phyloP scores from a whole-genome alignment of 1,140 invertebrate genomes.

The Gonioctena quinquepunctata region DNA sequence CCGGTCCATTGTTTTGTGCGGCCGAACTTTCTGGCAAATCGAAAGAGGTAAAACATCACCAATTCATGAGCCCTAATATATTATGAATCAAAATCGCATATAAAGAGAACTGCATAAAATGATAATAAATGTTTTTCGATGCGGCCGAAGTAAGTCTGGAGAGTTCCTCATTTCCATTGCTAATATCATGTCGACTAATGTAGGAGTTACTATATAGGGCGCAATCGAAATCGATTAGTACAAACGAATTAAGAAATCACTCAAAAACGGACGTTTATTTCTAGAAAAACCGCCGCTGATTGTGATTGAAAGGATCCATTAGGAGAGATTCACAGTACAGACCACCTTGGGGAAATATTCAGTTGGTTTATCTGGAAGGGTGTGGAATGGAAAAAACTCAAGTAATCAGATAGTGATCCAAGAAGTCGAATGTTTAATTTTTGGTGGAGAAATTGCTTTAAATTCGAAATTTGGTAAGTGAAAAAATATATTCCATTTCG shows the following conservation, averaged over 20 bases:
- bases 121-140: slow-evolving; percentile 17
- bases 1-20: too few relatives aligned
- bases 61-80: slow-evolving; percentile 18
- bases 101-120: slow-evolving; percentile 13
- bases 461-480: too few relatives aligned
- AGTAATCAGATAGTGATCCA: too few relatives aligned
- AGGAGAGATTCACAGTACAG: too few relatives aligned
- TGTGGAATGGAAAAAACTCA: too few relatives aligned
- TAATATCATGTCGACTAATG: slow-evolving; percentile 5
- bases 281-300: background rate
- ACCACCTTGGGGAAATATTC: too few relatives aligned
- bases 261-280: background rate
- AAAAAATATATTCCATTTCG: too few relatives aligned
- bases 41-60: background rate
- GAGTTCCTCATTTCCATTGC: slow-evolving; percentile 14
- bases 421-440: too few relatives aligned
- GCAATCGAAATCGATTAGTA: background rate
- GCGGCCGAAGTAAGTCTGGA: slow-evolving; percentile 9
- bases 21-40: background rate
- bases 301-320: too few relatives aligned
- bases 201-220: slow-evolving; percentile 8
- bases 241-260: background rate
- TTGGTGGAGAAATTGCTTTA: too few relatives aligned
- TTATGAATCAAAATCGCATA: slow-evolving; percentile 16
- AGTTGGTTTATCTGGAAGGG: too few relatives aligned